Evolutionary conservation across 1,140 invertebrate species (phyloP), one percentile per base, ranked within the genome.

Genomic region (Drosophila ogumai): DNA sequence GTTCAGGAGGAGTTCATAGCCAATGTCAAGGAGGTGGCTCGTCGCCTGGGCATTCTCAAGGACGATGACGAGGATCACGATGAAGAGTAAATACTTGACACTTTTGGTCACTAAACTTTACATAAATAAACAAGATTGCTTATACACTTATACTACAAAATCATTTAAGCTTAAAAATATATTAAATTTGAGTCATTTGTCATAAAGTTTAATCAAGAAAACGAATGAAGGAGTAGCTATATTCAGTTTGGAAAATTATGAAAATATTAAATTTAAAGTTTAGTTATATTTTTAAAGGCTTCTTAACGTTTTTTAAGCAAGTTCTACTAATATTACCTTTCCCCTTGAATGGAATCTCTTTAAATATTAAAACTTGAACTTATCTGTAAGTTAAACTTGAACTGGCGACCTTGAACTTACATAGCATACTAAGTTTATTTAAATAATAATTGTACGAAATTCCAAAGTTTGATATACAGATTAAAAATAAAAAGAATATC

Each of bases 1-100:
- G 98, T 99, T 22, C 97, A 98, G 93, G 97, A 98, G 91, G 96
- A 98, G 92, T 97, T 98, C 6, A 97, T 98, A 73, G 96, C 95
- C 52, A 96, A 97, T 81, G 97, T 98, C 0, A 97, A 97, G 87
- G 94, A 95, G 41, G 95, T 98, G 10, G 97, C 96, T 8, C 96
- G 96, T 74, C 95, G 95, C 41, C 93, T 98, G 28, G 97, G 97
- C 25, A 98, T 98, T 88, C 95, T 98, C 69, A 97, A 98, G 90
- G 95, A 96, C n/a, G 95, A 95, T 40, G 95, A 95, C 41, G 93
- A 93, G 12, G 91, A 94, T 38, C 93, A 93, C 15, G 73, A 88
- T 36, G 81, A 90, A 7, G 81, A 63, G 9, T 87, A 46, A 40
- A 49, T 31, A 58, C 32, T 13, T 10, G 17, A 19, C 3, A 9